Base-by-base conservation (phyloP, 1,140 invertebrate species). In the Drosophila tani region DNA sequence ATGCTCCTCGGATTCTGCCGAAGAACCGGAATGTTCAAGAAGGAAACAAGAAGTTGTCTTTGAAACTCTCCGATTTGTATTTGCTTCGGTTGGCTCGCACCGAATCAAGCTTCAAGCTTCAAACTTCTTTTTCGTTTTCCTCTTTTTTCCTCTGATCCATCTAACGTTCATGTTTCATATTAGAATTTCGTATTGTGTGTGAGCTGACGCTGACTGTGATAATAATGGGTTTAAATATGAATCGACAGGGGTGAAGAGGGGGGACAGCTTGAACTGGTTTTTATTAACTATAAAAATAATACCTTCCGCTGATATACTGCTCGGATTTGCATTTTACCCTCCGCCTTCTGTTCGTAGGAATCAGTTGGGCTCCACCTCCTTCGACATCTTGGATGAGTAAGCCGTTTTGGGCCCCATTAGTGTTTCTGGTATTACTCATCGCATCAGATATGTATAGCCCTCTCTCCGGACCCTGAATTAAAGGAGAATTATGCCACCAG, bases 21-120 rank as follows among this genome's bases (percentile, higher is more conserved):
- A 64, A 84, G 81, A 88, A 88, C 84, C 84, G 84, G 84, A 90
- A 81, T 88, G 21, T 69, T 84, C 21, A 90, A 90, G 81, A 90
- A 88, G 84, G 84, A 88, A 88, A 90, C 84, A 79, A 90, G 81
- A 88, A 87, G 84, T 83, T 84, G 84, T 73, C 70, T 71, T 73
- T 59, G 67, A 21, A 73, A 73, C 71, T 76, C 67, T 66, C 56
- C 49, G 57, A 65, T 71, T 59, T 75, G 74, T 66, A 46, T 66
- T 66, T 69, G 67, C 62, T 21, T 69, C 43, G 60, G 47, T 53
- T 53, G 27, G 27, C 38, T 67, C 62, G 63, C 29, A 40, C 46
- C 49, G 40, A 45, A 27, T 51, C 59, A 12, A 86, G 67, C 63
- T 64, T 59, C 32, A 35, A 35, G 70, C 66, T 53, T 69, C 71